These are phyloP conservation scores for Drosophila albomicans DNA, from an alignment of 1,140 invertebrate species.

Conservation along the genomic window DNA sequence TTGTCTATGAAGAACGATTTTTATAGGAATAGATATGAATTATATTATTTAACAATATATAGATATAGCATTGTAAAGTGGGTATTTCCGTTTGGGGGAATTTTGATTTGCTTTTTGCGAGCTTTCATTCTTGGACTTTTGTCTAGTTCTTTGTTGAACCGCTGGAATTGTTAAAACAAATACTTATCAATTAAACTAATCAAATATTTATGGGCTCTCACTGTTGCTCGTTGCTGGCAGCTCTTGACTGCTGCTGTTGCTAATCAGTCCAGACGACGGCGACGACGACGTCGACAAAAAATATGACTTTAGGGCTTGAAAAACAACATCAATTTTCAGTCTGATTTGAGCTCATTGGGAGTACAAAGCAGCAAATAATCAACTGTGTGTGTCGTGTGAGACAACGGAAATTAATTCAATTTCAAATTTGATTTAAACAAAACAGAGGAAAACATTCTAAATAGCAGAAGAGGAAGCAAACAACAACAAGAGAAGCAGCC, in stretches of 20 bases:
- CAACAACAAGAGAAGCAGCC: not conserved
- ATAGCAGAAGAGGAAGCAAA: conserved; percentile 12
- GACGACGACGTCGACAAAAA: not conserved
- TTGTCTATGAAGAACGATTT: not conserved
- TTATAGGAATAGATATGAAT: not conserved
- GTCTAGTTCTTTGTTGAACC: not conserved
- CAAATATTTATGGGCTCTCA: conserved; percentile 57
- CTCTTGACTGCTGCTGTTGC: not conserved
- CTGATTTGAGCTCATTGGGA: conserved; percentile 61
- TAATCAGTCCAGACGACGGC: conserved; percentile 53
- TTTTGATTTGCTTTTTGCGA: not conserved
- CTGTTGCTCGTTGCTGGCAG: not conserved
- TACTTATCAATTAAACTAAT: conserved; percentile 73
- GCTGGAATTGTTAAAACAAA: not conserved
- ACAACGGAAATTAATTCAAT: conserved; percentile 6
- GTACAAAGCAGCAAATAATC: conserved; percentile 53
- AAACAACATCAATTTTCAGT: conserved; percentile 58
- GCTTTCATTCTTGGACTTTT: not conserved
- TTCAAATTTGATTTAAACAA: conserved; percentile 13
- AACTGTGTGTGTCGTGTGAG: conserved; percentile 15
- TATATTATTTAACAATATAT: too few species aligned
- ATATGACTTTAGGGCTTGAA: not conserved
- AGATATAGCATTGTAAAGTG: too few species aligned
- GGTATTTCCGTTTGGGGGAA: too few species aligned
- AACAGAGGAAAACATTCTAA: conserved; percentile 6